Conservation (phyloP, 2,797 vertebrate species). For the Eidolon dupreanum region DNA sequence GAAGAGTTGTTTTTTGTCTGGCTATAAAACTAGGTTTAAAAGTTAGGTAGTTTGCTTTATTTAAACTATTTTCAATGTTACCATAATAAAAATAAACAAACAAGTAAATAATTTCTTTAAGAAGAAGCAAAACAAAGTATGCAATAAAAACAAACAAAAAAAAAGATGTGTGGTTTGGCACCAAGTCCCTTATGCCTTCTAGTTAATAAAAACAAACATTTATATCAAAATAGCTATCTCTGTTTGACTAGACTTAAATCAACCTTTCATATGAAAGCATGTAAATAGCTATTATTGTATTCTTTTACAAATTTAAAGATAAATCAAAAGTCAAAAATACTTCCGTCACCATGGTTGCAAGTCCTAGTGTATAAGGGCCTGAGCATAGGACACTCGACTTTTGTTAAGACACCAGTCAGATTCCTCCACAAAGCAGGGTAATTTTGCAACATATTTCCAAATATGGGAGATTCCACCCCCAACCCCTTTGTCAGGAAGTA, state of each 20-base stretch:
- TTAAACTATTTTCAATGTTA: not conserved
- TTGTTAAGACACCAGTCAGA: not conserved
- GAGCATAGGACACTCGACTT: rapidly evolving
- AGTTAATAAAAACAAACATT: not conserved
- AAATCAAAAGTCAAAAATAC: not conserved
- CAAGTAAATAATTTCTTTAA: too few relatives aligned
- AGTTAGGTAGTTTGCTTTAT: not conserved
- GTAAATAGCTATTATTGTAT: not conserved
- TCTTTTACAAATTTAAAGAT: not conserved
- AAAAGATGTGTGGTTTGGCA: not conserved
- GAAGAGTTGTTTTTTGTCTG: not conserved
- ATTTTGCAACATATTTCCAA: not conserved
- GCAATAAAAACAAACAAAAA: not conserved
- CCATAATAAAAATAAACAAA: too few relatives aligned
- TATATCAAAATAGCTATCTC: not conserved
- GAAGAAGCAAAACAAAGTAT: not conserved
- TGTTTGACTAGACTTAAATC: not conserved
- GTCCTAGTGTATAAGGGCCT: not conserved
- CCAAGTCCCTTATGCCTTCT: not conserved
- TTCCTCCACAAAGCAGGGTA: not conserved
- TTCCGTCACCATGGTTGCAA: not conserved
- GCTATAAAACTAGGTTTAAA: not conserved
- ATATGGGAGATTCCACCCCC: not conserved
- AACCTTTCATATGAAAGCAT: not conserved
- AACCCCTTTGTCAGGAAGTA: rapidly evolving